Evolutionary conservation across 2,113 vertebrate species (phyloP).

Genomic region (Hypanus sabinus): DNA sequence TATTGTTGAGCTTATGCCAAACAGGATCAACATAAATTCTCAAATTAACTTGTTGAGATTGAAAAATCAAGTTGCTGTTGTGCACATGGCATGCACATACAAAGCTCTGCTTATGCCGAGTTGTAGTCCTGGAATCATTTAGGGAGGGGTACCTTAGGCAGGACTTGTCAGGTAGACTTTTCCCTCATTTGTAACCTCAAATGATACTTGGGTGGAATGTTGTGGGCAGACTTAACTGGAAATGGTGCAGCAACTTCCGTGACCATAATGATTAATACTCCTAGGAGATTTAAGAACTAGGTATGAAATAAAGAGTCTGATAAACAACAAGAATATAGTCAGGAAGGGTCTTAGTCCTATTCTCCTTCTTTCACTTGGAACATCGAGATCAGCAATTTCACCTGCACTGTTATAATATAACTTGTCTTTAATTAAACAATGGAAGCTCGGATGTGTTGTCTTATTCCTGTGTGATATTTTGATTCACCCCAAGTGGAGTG

Average conservation of each 20-base stretch:
- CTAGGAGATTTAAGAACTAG: no score
- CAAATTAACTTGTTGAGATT: background rate
- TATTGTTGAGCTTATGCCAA: background rate
- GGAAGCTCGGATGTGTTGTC: background rate
- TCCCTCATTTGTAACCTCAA: no score
- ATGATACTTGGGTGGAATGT: no score
- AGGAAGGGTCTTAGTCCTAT: background rate
- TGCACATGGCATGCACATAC: background rate
- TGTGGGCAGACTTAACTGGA: no score
- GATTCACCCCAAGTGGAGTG: no score
- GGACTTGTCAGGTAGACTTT: no score
- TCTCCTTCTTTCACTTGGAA: background rate
- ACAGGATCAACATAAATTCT: background rate
- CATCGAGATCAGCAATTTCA: background rate
- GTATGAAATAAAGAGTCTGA: no score
- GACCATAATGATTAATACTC: no score
- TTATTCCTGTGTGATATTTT: background rate
- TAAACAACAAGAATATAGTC: background rate
- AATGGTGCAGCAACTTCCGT: no score
- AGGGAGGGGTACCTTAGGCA: no score
- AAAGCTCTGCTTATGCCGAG: background rate
- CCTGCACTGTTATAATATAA: background rate
- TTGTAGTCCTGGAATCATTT: background rate
- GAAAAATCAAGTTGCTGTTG: background rate
- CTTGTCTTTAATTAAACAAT: background rate